Conservation (phyloP, 2,888 invertebrate species). For the Tipula unca region DNA sequence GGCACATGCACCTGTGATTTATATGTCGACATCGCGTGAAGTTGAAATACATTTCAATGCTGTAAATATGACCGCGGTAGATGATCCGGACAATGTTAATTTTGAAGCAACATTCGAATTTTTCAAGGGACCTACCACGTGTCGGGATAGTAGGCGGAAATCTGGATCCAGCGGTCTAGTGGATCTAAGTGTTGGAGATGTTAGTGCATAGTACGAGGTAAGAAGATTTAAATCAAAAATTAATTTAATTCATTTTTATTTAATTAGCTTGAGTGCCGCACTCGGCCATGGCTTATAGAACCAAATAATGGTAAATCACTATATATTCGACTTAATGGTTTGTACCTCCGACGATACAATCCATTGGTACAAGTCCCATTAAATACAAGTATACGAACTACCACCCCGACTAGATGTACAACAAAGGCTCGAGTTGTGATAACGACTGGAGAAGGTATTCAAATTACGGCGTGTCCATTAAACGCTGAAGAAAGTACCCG, state of each 20-base stretch:
- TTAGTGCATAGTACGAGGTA: conserved; percentile 28
- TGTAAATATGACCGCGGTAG: conserved; percentile 71
- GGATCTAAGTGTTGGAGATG: conserved; percentile 47
- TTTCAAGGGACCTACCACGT: conserved; percentile 58
- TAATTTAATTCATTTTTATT: conserved; percentile 18
- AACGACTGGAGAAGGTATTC: conserved; percentile 54
- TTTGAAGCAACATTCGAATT: conserved; percentile 82
- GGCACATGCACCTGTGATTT: conserved; percentile 57
- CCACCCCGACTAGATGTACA: conserved; percentile 52
- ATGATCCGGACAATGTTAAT: conserved; percentile 75
- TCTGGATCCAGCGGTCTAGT: conserved; percentile 72
- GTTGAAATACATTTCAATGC: conserved; percentile 77
- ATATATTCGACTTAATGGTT: conserved; percentile 68
- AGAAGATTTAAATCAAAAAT: background rate
- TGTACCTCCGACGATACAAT: conserved; percentile 43
- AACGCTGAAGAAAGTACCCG: conserved; percentile 47
- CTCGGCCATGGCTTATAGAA: conserved; percentile 71
- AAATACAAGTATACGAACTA: conserved; percentile 51
- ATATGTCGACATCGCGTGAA: conserved; percentile 65
- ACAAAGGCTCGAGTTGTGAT: conserved; percentile 72
- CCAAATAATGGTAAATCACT: conserved; percentile 66
- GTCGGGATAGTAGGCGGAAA: conserved; percentile 59
- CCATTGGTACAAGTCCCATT: conserved; percentile 42
- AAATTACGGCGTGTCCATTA: conserved; percentile 48
- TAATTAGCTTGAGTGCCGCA: conserved; percentile 67